Conservation (phyloP, 2,113 vertebrate genomes). For the Antigone vipio region DNA sequence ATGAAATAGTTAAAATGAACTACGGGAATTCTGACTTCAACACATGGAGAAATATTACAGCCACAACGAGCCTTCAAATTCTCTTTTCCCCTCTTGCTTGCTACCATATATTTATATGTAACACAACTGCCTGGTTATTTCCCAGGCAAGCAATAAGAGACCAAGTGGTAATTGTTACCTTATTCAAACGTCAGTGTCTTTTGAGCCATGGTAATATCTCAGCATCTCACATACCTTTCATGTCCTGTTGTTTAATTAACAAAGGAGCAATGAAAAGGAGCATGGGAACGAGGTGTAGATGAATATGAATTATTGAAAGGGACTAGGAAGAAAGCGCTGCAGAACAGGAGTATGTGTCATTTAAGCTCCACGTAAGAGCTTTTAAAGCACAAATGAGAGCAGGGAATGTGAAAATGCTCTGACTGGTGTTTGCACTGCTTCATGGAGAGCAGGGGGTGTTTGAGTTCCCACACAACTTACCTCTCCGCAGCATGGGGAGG, state of each 20-base stretch:
- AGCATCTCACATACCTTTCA: slow-evolving; percentile 1
- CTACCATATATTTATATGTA: not conserved
- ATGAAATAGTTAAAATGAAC: not conserved
- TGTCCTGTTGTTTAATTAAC: slow-evolving; percentile 28
- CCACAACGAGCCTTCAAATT: not conserved
- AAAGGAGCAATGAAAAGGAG: slow-evolving; percentile 43
- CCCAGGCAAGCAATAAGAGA: slow-evolving; percentile 4
- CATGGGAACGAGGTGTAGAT: not conserved
- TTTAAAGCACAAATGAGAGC: not conserved
- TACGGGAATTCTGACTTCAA: not conserved
- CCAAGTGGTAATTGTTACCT: slow-evolving; percentile 2
- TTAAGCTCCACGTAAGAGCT: not conserved
- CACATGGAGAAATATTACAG: not conserved
- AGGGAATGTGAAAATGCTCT: not conserved
- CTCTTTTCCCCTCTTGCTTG: not conserved
- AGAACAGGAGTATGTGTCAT: slow-evolving; percentile 10
- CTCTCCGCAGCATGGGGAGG: not conserved
- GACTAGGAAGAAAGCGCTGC: not conserved
- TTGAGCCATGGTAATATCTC: not conserved
- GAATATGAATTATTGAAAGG: slow-evolving; percentile 42
- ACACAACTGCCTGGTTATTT: not conserved
- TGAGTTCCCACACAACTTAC: not conserved
- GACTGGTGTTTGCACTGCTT: not conserved
- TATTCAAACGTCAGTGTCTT: not conserved
- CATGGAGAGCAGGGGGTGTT: accelerated